Conservation (phyloP, 2,113 vertebrate species). For the Stigmatopora nigra region DNA sequence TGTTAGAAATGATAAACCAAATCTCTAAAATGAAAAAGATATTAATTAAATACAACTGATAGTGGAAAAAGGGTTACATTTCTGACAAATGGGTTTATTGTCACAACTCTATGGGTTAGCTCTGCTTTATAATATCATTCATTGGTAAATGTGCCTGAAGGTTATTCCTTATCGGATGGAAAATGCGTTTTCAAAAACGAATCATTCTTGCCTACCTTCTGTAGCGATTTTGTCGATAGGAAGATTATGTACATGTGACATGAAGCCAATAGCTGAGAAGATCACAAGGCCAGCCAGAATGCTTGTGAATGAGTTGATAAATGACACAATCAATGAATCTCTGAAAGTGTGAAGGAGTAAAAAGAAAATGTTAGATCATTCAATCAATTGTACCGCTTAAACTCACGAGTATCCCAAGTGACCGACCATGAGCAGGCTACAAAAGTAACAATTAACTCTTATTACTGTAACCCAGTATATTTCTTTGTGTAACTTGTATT, state of each 20-base stretch:
- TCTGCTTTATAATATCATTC: too few species aligned
- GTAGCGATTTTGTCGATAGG: constrained; percentile 71
- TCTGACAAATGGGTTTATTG: too few species aligned
- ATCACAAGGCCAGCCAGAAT: constrained; percentile 72
- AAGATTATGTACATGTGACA: constrained; percentile 67
- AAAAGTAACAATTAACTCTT: too few species aligned
- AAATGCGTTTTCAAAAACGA: not conserved
- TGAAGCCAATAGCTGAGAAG: constrained; percentile 73
- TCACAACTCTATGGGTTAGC: too few species aligned
- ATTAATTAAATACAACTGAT: too few species aligned
- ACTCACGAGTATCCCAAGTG: too few species aligned
- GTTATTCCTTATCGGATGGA: not conserved
- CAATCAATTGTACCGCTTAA: too few species aligned
- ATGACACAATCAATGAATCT: constrained; percentile 62
- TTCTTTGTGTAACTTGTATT: not conserved
- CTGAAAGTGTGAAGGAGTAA: constrained; percentile 36
- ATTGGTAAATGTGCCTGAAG: too few species aligned
- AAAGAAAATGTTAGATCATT: not conserved
- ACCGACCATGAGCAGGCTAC: too few species aligned
- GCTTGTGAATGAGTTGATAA: constrained; percentile 69
- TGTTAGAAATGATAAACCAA: too few species aligned
- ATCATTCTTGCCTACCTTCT: constrained; percentile 54
- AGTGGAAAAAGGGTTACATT: too few species aligned
- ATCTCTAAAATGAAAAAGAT: too few species aligned
- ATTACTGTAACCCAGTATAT: not conserved